phyloP scores from a whole-genome alignment of 2,888 invertebrate genomes.

The Bursaphelenchus okinawaensis region DNA sequence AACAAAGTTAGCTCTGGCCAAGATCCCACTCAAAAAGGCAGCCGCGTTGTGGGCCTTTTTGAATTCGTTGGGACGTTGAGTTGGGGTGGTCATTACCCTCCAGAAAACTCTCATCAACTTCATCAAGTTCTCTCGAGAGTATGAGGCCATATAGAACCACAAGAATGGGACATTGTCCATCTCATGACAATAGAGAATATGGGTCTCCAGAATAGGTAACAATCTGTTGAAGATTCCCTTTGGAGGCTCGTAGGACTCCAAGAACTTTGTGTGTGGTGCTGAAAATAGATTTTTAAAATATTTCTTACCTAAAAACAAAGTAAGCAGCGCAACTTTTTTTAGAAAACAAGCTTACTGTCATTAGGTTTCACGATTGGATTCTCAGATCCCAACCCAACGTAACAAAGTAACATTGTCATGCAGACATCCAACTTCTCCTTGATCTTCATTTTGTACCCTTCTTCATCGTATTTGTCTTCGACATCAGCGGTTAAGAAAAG shows the following conservation, averaged over 20 bases:
- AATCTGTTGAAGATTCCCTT: slow-evolving; percentile 30
- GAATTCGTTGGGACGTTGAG: slow-evolving; percentile 38
- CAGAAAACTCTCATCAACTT: slow-evolving; percentile 40
- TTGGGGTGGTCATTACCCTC: slow-evolving; percentile 37
- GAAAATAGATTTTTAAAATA: background rate
- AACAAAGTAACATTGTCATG: slow-evolving; percentile 17
- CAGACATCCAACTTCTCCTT: slow-evolving; percentile 10
- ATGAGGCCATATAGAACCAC: slow-evolving; percentile 42
- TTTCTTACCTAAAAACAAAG: too few species aligned
- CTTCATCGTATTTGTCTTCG: slow-evolving; percentile 2
- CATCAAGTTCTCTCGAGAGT: slow-evolving; percentile 16
- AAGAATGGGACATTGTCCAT: slow-evolving; percentile 43
- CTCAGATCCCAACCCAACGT: background rate
- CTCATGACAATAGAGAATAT: slow-evolving; percentile 37
- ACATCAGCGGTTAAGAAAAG: background rate
- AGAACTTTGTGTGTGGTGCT: slow-evolving; percentile 4
- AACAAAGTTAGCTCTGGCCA: slow-evolving; percentile 11
- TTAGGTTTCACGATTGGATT: background rate
- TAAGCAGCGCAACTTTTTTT: background rate
- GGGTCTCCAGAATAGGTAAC: slow-evolving; percentile 34
- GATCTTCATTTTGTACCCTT: slow-evolving; percentile 5
- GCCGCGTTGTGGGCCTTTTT: slow-evolving; percentile 50
- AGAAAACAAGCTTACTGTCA: background rate
- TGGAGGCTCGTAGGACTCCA: background rate
- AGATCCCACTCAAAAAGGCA: slow-evolving; percentile 25